These are phyloP conservation scores for Trichomycterus rosablanca DNA, from an alignment of 2,113 vertebrate genomes.

Conservation along the genomic window DNA sequence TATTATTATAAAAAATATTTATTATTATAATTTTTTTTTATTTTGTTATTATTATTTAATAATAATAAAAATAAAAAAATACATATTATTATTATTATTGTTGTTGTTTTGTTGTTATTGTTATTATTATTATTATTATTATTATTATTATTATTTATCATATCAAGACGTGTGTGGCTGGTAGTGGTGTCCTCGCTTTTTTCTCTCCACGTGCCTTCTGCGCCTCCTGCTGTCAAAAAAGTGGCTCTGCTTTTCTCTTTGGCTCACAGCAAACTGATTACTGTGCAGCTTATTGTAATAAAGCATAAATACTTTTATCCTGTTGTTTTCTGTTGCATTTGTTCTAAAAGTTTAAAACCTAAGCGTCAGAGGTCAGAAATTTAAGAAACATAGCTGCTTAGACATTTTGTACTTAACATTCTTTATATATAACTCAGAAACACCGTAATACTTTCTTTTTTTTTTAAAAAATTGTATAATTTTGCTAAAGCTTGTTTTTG, in stretches of 20 bases:
- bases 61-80: too few species aligned
- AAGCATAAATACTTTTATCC: not conserved
- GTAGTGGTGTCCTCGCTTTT: not conserved
- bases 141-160: not conserved
- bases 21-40: not conserved
- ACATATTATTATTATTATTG: not conserved
- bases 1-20: not conserved
- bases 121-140: not conserved
- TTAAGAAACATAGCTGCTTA: too few species aligned
- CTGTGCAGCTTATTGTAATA: not conserved
- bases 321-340: not conserved
- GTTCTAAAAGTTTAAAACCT: too few species aligned
- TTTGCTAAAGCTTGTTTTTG: too few species aligned
- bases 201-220: slow-evolving; percentile 17
- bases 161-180: not conserved
- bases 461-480: too few species aligned
- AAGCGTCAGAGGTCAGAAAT: too few species aligned
- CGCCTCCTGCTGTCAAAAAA: slow-evolving; percentile 30
- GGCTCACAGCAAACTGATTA: not conserved
- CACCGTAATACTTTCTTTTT: too few species aligned
- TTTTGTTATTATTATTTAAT: too few species aligned
- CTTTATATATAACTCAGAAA: too few species aligned
- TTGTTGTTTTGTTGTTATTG: not conserved
- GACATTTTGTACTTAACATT: too few species aligned
- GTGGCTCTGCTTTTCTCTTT: slow-evolving; percentile 4